Conservation (phyloP, 2,888 invertebrate genomes). For the Diadegma fenestrale region DNA sequence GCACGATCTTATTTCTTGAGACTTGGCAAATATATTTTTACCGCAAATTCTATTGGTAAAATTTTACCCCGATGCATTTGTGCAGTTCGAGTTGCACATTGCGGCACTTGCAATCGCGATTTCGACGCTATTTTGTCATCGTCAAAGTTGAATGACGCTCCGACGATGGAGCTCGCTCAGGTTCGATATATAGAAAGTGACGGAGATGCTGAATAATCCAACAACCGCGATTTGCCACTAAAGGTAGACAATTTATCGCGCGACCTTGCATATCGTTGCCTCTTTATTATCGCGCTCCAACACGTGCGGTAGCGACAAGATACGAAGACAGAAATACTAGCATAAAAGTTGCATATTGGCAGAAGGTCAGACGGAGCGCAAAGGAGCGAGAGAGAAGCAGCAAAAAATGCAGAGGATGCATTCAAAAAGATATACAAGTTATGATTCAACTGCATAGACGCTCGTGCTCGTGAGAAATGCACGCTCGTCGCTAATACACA, state of each 20-base stretch:
- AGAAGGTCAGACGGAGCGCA: neutral
- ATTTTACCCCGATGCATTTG: too few relatives aligned
- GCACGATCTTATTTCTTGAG: too few relatives aligned
- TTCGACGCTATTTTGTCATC: neutral
- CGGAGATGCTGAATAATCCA: conserved; percentile 42
- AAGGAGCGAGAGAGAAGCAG: conserved; percentile 20
- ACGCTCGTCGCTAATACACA: conserved; percentile 24
- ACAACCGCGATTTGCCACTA: conserved; percentile 69
- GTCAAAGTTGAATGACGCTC: conserved; percentile 35
- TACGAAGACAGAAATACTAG: conserved; percentile 5
- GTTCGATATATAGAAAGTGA: conserved; percentile 2
- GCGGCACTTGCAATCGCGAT: neutral
- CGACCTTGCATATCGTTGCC: conserved; percentile 72
- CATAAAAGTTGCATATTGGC: conserved; percentile 28
- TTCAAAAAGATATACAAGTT: neutral
- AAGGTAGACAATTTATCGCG: conserved; percentile 75
- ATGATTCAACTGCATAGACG: conserved; percentile 10
- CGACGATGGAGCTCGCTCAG: conserved; percentile 6
- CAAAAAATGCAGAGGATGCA: neutral
- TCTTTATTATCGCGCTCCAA: conserved; percentile 5
- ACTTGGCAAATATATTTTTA: too few relatives aligned
- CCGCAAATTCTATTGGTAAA: too few relatives aligned
- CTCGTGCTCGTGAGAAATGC: neutral
- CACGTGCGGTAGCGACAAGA: conserved; percentile 6
- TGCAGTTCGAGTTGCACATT: neutral